Percentiles rank a stretch among this genome's conserved stretches.
These are phyloP conservation scores for Penaeus japonicus DNA, from an alignment of 1,140 invertebrate genomes.

Conservation along the genomic window DNA sequence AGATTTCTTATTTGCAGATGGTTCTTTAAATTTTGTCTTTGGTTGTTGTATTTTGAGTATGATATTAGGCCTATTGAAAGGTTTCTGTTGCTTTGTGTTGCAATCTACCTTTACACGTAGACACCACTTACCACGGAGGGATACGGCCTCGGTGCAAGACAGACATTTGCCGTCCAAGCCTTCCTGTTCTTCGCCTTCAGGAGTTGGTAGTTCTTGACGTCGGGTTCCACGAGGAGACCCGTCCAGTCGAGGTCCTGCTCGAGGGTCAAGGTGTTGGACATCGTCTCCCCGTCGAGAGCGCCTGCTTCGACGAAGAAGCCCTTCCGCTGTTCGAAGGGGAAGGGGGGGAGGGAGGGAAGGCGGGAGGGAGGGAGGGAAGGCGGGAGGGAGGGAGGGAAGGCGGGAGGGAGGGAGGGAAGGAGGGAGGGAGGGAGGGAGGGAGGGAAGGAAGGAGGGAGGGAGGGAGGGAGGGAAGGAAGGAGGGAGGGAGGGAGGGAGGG, in stretches of 20 bases:
- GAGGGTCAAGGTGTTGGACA: slow-evolving; percentile 59
- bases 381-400: not conserved
- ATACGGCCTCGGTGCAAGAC: slow-evolving; percentile 42
- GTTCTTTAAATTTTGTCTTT: no score
- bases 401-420: not conserved
- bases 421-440: no score
- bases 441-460: not conserved
- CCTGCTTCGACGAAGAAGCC: slow-evolving; percentile 60
- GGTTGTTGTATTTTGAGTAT: no score
- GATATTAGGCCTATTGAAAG: no score
- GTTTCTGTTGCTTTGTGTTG: no score
- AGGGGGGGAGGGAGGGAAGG: not conserved
- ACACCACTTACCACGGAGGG: not conserved
- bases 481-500: not conserved
- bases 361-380: no score
- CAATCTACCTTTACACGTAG: no score
- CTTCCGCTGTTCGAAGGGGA: not conserved
- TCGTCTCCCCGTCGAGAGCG: slow-evolving; percentile 58
- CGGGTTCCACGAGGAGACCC: slow-evolving; percentile 59
- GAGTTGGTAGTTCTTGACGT: slow-evolving; percentile 9
- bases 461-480: no score
- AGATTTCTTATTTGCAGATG: no score
- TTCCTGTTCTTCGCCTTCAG: slow-evolving; percentile 46
- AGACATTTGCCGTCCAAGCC: slow-evolving; percentile 55
- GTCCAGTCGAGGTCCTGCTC: slow-evolving; percentile 56